Base-by-base conservation (phyloP, 2,888 invertebrate species). In the Mythimna impura region DNA sequence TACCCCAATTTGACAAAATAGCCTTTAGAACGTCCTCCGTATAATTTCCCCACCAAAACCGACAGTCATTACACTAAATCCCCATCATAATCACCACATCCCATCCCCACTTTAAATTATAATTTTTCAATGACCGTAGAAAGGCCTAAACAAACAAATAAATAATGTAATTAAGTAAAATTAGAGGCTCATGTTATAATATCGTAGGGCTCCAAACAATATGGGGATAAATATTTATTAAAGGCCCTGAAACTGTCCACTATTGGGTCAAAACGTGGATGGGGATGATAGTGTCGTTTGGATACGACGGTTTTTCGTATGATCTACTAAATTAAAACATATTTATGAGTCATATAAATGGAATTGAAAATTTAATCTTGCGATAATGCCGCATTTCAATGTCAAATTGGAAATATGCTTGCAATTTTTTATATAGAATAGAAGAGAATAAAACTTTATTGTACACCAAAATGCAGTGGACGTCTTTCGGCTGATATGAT, bases 181-280 rank as follows among this genome's bases (percentile, higher is more conserved):
- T 92, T 92, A 92, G 85, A 85, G 63, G 80, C 80, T 81, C 71
- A 76, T 83, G 87, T 87, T 82, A 87, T 93, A 93, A 93, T 93
- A 91, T 89, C 82, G 87, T 86, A 79, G 88, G 86, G 72, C 73
- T 71, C 89, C 90, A 86, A 92, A 94, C 95, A 94, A 94, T 95
- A 94, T 93, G 93, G 91, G 91, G 91, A 95, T 95, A 95, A 95
- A 95, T 95, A 95, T 95, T 95, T 95, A 95, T 95, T 95, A 94
- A 94, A 91, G 93, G 89, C 85, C 91, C 90, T 82, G 89, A 91
- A 94, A 94, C 89, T 94, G 94, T 94, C 94, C 94, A 93, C 93
- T 95, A 95, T 94, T 90, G 92, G 94, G 94, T 93, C 91, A 90
- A 62, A 22, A 72, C 86, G 6, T 14, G 43, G 88, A 91, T 81